A percentile compares a stretch with the other conserved stretches of the same genome.
Evolutionary conservation across 2,888 invertebrate species (phyloP).

Genomic region (Anaspis maculata): DNA sequence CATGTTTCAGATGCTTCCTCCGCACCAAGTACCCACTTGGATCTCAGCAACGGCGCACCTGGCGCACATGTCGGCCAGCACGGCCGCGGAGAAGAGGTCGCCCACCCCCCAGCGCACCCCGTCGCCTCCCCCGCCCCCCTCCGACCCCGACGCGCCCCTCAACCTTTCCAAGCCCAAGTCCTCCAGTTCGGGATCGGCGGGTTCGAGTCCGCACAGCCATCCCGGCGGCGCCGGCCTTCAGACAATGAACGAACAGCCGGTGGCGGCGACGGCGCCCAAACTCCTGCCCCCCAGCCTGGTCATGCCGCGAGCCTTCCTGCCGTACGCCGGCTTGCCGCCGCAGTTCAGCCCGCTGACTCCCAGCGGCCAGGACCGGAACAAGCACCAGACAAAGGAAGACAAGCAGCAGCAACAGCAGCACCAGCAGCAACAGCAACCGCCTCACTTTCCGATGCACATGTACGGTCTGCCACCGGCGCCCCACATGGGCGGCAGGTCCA

Average conservation of each 20-base stretch:
- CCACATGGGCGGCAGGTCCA: slow-evolving; percentile 25
- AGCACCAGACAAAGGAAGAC: slow-evolving; percentile 33
- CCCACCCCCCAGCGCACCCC: slow-evolving; percentile 35
- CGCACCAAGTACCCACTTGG: slow-evolving; percentile 52
- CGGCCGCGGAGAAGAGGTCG: slow-evolving; percentile 33
- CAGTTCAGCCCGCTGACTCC: slow-evolving; percentile 44
- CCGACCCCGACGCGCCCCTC: slow-evolving; percentile 73
- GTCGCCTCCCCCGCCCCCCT: slow-evolving; percentile 34
- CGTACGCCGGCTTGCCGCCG: slow-evolving; percentile 54
- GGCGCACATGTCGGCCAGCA: slow-evolving; percentile 55
- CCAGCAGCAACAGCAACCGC: slow-evolving; percentile 36
- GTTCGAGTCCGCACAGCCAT: slow-evolving; percentile 44
- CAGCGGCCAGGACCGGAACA: slow-evolving; percentile 28
- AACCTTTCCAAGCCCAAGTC: slow-evolving; percentile 82
- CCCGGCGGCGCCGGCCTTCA: slow-evolving; percentile 36
- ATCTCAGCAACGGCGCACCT: slow-evolving; percentile 61
- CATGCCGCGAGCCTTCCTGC: slow-evolving; percentile 52
- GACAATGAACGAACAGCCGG: slow-evolving; percentile 45
- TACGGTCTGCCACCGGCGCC: slow-evolving; percentile 39
- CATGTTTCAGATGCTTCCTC: slow-evolving; percentile 46
- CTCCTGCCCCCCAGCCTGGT: slow-evolving; percentile 51
- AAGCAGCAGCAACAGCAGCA: slow-evolving; percentile 33
- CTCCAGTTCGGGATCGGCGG: slow-evolving; percentile 46
- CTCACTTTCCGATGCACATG: slow-evolving; percentile 39
- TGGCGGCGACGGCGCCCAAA: slow-evolving; percentile 50